Evolutionary conservation across 2,888 invertebrate genomes (phyloP).

Genomic region (Exocentrus adspersus): DNA sequence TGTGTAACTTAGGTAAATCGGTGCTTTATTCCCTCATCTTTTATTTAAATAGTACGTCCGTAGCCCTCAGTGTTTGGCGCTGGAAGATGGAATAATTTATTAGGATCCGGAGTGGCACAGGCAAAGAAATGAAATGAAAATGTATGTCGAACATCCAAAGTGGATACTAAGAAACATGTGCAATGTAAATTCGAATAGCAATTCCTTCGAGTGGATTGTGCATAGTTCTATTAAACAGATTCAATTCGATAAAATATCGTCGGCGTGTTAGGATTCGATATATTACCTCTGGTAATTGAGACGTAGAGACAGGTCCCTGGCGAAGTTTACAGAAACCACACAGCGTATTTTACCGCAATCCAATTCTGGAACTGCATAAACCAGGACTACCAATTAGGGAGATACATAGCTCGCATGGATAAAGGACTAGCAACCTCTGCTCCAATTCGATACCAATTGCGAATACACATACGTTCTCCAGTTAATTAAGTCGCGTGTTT

Average conservation of each 20-base stretch:
- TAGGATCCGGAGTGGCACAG: slow-evolving; percentile 34
- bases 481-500: slow-evolving; percentile 39
- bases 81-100: slow-evolving; percentile 46
- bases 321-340: slow-evolving; percentile 62
- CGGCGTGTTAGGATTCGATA: slow-evolving; percentile 57
- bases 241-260: slow-evolving; percentile 52
- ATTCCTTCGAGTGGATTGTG: slow-evolving; percentile 54
- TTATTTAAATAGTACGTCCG: slow-evolving; percentile 43
- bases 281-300: slow-evolving; percentile 62
- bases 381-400: slow-evolving; percentile 62
- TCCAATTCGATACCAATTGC: slow-evolving; percentile 42
- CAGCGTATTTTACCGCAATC: slow-evolving; percentile 63
- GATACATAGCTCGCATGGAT: slow-evolving; percentile 59
- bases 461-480: slow-evolving; percentile 39
- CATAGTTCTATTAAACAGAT: slow-evolving; percentile 56
- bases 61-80: slow-evolving; percentile 44
- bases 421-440: slow-evolving; percentile 44
- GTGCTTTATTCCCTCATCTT: slow-evolving; percentile 43
- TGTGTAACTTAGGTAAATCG: slow-evolving; percentile 42
- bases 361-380: slow-evolving; percentile 64
- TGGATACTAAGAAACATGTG: slow-evolving; percentile 45
- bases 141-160: slow-evolving; percentile 33
- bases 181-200: slow-evolving; percentile 50
- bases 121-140: slow-evolving; percentile 39
- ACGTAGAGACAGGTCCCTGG: slow-evolving; percentile 61